Evolutionary conservation across 2,888 invertebrate species (phyloP).

Genomic region (Achlya flavicornis): DNA sequence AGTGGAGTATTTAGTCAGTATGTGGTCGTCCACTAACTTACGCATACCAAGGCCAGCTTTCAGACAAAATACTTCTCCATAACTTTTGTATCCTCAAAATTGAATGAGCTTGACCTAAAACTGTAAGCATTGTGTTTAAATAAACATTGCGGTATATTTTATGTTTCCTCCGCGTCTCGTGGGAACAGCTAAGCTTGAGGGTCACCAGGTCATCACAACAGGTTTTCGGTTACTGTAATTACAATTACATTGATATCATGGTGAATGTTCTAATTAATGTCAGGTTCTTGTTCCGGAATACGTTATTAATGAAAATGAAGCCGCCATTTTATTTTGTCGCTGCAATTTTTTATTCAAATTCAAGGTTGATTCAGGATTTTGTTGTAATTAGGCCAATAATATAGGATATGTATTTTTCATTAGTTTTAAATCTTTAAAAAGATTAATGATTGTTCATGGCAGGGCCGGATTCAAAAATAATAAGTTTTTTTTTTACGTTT

Average conservation of each 20-base stretch:
- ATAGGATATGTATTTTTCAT: too few species aligned
- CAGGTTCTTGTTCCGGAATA: background rate
- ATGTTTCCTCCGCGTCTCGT: slow-evolving; percentile 34
- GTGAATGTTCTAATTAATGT: slow-evolving; percentile 12
- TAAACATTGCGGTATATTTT: slow-evolving; percentile 49
- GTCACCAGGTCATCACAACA: slow-evolving; percentile 42
- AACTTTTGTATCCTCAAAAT: slow-evolving; percentile 28
- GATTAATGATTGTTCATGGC: too few species aligned
- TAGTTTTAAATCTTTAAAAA: too few species aligned
- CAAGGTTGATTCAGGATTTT: background rate
- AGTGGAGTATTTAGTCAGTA: too few species aligned
- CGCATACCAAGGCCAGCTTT: background rate
- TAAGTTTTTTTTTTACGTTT: too few species aligned
- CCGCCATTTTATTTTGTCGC: background rate
- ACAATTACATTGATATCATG: slow-evolving; percentile 14
- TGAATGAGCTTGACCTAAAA: slow-evolving; percentile 44
- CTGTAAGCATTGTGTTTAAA: slow-evolving; percentile 46
- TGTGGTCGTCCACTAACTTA: too few species aligned
- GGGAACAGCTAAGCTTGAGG: slow-evolving; percentile 43
- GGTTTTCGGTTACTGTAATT: slow-evolving; percentile 19
- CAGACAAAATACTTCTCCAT: slow-evolving; percentile 19
- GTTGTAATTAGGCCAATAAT: too few species aligned
- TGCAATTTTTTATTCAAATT: background rate
- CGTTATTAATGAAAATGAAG: background rate
- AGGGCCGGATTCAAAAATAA: too few species aligned